A percentile compares a stretch with the other conserved stretches of the same genome.
Conservation (phyloP, 2,113 vertebrate genomes). For the Tamias sibiricus region DNA sequence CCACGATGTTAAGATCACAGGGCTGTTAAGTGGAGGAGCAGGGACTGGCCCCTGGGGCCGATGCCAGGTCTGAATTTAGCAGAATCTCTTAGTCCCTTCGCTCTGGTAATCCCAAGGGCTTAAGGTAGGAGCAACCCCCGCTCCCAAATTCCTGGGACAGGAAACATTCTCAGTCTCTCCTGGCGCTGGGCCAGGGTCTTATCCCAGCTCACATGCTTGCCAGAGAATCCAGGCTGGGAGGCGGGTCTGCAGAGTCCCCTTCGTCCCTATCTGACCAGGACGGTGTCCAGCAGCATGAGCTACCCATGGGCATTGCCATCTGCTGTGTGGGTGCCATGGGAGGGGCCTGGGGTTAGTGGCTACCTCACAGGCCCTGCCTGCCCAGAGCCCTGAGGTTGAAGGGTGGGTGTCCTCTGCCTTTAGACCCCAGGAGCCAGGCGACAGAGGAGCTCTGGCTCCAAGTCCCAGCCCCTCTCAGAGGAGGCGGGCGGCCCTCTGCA, state of each 20-base stretch:
- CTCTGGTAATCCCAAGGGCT: constrained; percentile 32
- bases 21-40: background rate
- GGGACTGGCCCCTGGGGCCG: background rate
- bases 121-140: constrained; percentile 49
- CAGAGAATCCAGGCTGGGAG: constrained; percentile 61
- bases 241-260: background rate
- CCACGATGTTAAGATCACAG: background rate
- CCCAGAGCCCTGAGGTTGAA: background rate
- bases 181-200: constrained; percentile 77
- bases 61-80: constrained; percentile 39
- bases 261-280: background rate
- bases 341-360: background rate
- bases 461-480: constrained; percentile 84
- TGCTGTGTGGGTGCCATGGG: background rate
- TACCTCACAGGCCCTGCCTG: background rate
- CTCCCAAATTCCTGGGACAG: constrained; percentile 47
- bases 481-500: constrained; percentile 70
- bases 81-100: constrained; percentile 37
- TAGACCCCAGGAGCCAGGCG: constrained; percentile 30
- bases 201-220: constrained; percentile 77
- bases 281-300: background rate
- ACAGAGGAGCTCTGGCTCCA: constrained; percentile 81
- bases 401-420: background rate
- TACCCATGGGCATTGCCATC: background rate
- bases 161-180: constrained; percentile 65